phyloP scores from a whole-genome alignment of 23 tunicate species.

The Diplosoma virens region DNA sequence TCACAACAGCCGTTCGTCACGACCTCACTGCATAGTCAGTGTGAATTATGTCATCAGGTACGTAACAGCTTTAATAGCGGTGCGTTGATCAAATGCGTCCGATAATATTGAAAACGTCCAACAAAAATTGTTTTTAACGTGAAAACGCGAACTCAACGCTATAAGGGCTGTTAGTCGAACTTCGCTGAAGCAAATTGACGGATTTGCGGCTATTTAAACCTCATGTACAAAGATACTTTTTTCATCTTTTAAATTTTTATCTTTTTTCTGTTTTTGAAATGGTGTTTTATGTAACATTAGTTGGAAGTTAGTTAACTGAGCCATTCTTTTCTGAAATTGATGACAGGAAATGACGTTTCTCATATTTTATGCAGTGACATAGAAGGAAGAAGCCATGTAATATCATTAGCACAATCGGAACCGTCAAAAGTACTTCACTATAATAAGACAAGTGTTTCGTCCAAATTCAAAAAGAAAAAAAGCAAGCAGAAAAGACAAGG shows the following conservation, averaged over 20 bases:
- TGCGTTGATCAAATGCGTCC: too few relatives aligned
- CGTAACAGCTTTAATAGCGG: not conserved
- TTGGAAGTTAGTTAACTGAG: too few relatives aligned
- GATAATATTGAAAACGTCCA: not conserved
- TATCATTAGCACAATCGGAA: conserved; percentile 47
- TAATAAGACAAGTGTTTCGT: conserved; percentile 29
- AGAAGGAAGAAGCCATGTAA: conserved; percentile 33
- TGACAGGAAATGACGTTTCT: too few relatives aligned
- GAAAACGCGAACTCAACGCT: not conserved
- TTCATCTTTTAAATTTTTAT: too few relatives aligned
- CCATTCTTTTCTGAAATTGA: too few relatives aligned
- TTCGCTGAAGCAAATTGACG: too few relatives aligned
- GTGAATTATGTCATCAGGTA: conserved; percentile 86
- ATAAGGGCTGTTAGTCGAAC: too few relatives aligned
- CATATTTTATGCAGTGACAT: conserved; percentile 33
- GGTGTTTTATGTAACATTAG: too few relatives aligned
- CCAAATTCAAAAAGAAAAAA: not conserved
- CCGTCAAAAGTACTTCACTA: conserved; percentile 57
- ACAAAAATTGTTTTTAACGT: not conserved
- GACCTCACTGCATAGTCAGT: conserved; percentile 95
- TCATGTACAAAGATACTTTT: too few relatives aligned
- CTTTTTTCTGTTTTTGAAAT: too few relatives aligned
- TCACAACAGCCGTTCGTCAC: conserved; percentile 85
- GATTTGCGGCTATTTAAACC: too few relatives aligned
- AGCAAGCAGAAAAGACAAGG: not conserved